Conservation (phyloP, 1,140 invertebrate genomes). For the Ceratosolen fusciceps region DNA sequence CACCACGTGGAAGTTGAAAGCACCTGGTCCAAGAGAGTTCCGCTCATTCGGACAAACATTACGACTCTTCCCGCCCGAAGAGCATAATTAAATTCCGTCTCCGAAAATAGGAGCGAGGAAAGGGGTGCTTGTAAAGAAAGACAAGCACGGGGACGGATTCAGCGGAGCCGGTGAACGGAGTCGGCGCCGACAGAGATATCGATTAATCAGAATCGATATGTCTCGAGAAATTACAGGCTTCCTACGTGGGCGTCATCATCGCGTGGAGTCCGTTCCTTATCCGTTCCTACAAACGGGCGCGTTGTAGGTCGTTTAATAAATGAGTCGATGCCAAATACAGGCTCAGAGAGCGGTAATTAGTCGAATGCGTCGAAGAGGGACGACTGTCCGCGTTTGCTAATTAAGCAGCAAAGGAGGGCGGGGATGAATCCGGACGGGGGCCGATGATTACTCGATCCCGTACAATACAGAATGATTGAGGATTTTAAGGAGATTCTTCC, state of each 20-base stretch:
- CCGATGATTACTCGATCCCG: too few relatives aligned
- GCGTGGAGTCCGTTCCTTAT: neutral
- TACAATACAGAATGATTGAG: neutral
- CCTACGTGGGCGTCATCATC: neutral
- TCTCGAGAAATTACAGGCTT: constrained; percentile 1
- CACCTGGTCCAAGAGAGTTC: neutral
- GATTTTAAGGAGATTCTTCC: neutral
- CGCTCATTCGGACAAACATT: neutral
- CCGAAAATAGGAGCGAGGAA: neutral
- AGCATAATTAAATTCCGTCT: too few relatives aligned
- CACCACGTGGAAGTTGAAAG: neutral
- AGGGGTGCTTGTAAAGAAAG: too few relatives aligned
- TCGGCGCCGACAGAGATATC: neutral
- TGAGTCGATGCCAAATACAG: neutral
- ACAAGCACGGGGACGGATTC: too few relatives aligned
- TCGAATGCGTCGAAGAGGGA: too few relatives aligned
- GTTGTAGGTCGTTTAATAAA: neutral
- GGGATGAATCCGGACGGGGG: too few relatives aligned
- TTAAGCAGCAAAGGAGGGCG: too few relatives aligned
- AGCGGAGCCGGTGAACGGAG: too few relatives aligned
- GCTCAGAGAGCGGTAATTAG: neutral
- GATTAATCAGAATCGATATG: neutral
- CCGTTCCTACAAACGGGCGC: constrained; percentile 21
- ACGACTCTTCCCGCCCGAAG: too few relatives aligned
- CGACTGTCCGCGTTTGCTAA: too few relatives aligned